Conservation (phyloP, 2,113 vertebrate species). For the Abramis brama region DNA sequence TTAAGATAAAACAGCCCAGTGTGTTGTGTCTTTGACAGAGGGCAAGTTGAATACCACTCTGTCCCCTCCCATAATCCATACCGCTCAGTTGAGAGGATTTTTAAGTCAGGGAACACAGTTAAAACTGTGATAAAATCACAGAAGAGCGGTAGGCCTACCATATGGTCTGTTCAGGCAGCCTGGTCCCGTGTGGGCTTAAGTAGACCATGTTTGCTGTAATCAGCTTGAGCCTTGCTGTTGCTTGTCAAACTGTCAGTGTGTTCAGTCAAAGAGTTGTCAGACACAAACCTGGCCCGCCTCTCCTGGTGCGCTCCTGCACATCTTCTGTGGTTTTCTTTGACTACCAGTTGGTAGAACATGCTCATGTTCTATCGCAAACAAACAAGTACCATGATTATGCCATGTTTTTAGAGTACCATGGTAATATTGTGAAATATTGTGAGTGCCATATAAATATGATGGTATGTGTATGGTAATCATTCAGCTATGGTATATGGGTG, state of each 20-base stretch:
- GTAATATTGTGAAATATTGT: not conserved
- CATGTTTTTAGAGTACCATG: not conserved
- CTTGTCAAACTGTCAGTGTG: conserved; percentile 22
- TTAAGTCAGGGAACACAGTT: conserved; percentile 4
- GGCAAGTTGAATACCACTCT: not conserved
- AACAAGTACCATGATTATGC: not conserved
- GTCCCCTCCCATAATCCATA: not conserved
- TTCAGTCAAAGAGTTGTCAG: conserved; percentile 40
- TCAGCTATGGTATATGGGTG: not conserved
- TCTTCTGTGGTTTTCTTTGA: conserved; percentile 7
- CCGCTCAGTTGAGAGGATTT: not conserved
- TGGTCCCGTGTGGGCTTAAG: not conserved
- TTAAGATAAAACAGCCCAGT: not conserved
- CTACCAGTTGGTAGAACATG: not conserved
- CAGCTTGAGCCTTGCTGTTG: conserved; percentile 16
- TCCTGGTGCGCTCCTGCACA: conserved; percentile 3
- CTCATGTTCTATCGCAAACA: not conserved
- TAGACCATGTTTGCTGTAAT: conserved; percentile 14
- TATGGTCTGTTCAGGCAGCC: conserved; percentile 43
- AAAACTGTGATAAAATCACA: conserved; percentile 16
- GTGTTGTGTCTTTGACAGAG: conserved; percentile 12
- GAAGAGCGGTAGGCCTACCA: conserved; percentile 9
- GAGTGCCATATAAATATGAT: not conserved
- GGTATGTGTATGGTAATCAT: not conserved
- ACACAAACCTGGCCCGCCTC: conserved; percentile 25